Evolutionary conservation across 1,140 invertebrate genomes (phyloP).

Genomic region (Drosophila persimilis): DNA sequence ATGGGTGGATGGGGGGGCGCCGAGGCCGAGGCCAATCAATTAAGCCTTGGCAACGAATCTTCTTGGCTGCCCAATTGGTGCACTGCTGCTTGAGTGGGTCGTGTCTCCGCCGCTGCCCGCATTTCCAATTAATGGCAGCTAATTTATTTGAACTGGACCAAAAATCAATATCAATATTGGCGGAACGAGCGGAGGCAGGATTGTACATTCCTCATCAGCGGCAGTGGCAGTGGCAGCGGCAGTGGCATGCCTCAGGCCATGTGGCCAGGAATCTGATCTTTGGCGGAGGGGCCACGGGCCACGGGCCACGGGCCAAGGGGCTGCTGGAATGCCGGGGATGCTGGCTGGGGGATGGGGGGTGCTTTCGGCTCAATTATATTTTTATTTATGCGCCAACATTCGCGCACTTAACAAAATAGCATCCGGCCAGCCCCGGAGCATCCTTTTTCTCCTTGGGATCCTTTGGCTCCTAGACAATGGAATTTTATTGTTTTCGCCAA

Average conservation of each 20-base stretch:
- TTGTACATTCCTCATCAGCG: slow-evolving; percentile 16
- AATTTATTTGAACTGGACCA: slow-evolving; percentile 58
- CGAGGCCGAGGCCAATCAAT: slow-evolving; percentile 52
- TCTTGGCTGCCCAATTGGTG: slow-evolving; percentile 37
- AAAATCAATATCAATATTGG: slow-evolving; percentile 60
- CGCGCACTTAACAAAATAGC: slow-evolving; percentile 72
- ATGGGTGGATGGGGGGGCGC: too few relatives aligned
- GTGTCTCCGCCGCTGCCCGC: slow-evolving; percentile 7
- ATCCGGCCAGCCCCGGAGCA: slow-evolving; percentile 37
- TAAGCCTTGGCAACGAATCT: slow-evolving; percentile 38
- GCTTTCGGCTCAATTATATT: slow-evolving; percentile 68
- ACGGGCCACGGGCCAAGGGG: too few relatives aligned
- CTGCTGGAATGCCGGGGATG: too few relatives aligned
- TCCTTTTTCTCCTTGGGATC: slow-evolving; percentile 35
- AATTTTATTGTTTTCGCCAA: slow-evolving; percentile 76
- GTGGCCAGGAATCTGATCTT: slow-evolving; percentile 29
- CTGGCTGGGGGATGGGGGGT: background rate
- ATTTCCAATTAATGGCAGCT: slow-evolving; percentile 65
- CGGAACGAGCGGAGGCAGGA: too few relatives aligned
- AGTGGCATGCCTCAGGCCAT: slow-evolving; percentile 24
- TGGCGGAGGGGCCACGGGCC: background rate
- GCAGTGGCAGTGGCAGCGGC: background rate
- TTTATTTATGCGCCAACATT: slow-evolving; percentile 79
- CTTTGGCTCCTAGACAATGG: slow-evolving; percentile 50
- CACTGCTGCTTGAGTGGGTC: slow-evolving; percentile 33